Evolutionary conservation across 2,113 vertebrate genomes (phyloP).

Genomic region (Prunella fulvescens): DNA sequence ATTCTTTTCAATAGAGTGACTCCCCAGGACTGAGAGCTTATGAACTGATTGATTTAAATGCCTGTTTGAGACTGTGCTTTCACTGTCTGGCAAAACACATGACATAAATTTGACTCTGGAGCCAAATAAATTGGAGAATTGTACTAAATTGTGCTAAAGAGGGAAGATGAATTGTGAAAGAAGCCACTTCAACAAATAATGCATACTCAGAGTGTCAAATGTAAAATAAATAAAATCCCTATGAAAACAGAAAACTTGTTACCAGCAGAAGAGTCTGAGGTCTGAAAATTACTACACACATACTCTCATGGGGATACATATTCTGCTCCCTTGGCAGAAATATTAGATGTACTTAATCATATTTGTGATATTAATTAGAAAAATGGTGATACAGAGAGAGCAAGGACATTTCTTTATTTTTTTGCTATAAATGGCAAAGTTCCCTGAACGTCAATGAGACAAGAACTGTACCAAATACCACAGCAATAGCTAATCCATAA

Average conservation of each 20-base stretch:
- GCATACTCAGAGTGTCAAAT: not conserved
- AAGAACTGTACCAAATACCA: not conserved
- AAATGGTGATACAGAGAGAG: not conserved
- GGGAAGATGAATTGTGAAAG: not conserved
- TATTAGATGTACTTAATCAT: not conserved
- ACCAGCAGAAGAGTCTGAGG: not conserved
- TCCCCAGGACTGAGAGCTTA: not conserved
- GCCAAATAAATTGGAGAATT: constrained; percentile 23
- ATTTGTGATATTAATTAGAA: not conserved
- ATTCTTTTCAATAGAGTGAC: not conserved
- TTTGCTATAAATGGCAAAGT: not conserved
- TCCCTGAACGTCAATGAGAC: not conserved
- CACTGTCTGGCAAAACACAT: constrained; percentile 2
- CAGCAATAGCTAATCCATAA: not conserved
- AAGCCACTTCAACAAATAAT: not conserved
- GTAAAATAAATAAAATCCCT: not conserved
- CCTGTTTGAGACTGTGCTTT: not conserved
- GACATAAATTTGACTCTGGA: constrained; percentile 23
- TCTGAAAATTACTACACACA: not conserved
- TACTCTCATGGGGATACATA: not conserved
- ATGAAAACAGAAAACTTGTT: not conserved
- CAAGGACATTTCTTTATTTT: not conserved
- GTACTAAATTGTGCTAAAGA: constrained; percentile 19
- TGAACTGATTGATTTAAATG: constrained; percentile 43
- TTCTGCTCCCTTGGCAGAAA: not conserved